Percentiles rank a stretch among this genome's conserved stretches.
phyloP scores from a whole-genome alignment of 2,797 vertebrate species.

The Balearica regulorum region DNA sequence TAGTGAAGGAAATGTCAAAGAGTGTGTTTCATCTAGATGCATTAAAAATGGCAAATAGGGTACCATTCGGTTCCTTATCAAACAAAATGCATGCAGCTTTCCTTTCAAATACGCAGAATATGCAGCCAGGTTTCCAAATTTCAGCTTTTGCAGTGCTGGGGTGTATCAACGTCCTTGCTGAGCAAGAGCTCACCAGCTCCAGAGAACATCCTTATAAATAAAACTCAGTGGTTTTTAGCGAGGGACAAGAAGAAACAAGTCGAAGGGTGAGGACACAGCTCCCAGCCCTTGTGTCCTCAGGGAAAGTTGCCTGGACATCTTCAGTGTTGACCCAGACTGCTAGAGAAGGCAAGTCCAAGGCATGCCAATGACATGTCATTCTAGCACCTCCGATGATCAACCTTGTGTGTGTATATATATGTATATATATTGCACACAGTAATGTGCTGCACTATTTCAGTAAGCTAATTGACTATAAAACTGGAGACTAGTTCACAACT shows the following conservation, averaged over 20 bases:
- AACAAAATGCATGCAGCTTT: not conserved
- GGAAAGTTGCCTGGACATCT: not conserved
- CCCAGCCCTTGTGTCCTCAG: not conserved
- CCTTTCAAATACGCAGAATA: not conserved
- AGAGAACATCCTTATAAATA: not conserved
- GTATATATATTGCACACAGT: not conserved
- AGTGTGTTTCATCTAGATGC: constrained; percentile 21
- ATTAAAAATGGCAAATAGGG: not conserved
- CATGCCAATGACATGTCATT: not conserved
- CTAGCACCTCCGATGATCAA: not conserved
- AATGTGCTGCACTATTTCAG: not conserved
- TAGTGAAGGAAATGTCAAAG: constrained; percentile 50
- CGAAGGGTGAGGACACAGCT: not conserved
- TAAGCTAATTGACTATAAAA: not conserved
- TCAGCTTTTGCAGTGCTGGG: not conserved
- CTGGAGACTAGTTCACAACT: not conserved
- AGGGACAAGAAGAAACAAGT: not conserved
- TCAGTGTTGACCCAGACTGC: not conserved
- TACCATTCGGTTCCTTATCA: not conserved
- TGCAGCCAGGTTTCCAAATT: not conserved
- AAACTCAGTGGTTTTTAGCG: accelerated
- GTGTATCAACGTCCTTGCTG: accelerated
- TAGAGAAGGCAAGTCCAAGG: not conserved
- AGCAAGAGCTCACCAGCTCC: not conserved
- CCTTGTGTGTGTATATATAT: not conserved